phyloP scores from a whole-genome alignment of 2,888 invertebrate genomes.

The Cyaniris semiargus region DNA sequence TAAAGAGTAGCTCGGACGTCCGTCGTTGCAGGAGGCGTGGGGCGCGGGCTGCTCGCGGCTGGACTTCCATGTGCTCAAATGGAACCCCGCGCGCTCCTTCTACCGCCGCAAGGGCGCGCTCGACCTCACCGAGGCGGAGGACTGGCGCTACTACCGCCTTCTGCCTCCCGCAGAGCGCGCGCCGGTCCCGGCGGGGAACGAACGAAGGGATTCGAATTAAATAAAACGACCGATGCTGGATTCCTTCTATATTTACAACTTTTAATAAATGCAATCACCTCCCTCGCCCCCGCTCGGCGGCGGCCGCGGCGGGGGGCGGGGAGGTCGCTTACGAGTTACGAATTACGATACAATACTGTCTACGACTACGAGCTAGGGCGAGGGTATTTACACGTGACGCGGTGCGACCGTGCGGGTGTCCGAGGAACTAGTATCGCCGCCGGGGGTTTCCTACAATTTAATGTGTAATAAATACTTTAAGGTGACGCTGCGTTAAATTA shows the following conservation, averaged over 20 bases:
- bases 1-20: not conserved
- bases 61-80: constrained; percentile 34
- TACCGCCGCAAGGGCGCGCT: constrained; percentile 31
- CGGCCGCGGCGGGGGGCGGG: not conserved
- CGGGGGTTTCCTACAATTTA: not conserved
- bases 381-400: not conserved
- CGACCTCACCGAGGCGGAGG: constrained; percentile 32
- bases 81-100: constrained; percentile 33
- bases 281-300: constrained; percentile 34
- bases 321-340: not conserved
- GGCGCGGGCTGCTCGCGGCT: constrained; percentile 19
- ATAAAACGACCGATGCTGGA: not conserved
- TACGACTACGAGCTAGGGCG: not conserved
- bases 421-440: not conserved
- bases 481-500: too few species aligned
- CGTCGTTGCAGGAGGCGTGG: constrained; percentile 30
- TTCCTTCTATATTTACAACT: constrained; percentile 48
- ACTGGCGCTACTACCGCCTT: constrained; percentile 33
- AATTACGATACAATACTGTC: constrained; percentile 5
- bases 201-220: not conserved
- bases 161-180: not conserved
- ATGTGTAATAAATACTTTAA: not conserved
- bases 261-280: constrained; percentile 49
- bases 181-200: not conserved
- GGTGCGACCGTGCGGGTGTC: not conserved